Conservation (phyloP, 1,140 invertebrate species). For the Zaprionus kolodkinae region DNA sequence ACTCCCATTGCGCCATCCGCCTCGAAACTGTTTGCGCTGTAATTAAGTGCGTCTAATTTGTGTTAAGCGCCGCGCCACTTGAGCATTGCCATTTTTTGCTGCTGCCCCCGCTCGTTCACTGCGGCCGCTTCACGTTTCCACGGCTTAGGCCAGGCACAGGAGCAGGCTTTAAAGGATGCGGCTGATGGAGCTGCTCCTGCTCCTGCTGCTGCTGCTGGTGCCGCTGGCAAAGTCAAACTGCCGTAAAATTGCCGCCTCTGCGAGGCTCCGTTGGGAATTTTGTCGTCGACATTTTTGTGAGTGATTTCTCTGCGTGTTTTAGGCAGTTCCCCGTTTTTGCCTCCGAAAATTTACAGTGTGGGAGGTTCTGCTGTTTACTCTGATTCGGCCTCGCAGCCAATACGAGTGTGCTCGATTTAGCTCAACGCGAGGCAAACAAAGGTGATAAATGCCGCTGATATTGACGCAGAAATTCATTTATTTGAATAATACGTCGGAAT, state of each 20-base stretch:
- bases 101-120: background rate
- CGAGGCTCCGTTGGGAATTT: conserved; percentile 43
- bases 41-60: conserved; percentile 83
- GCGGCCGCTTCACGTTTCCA: no score
- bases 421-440: background rate
- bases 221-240: conserved; percentile 56
- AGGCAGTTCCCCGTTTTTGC: conserved; percentile 18
- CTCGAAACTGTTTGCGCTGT: conserved; percentile 72
- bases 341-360: background rate
- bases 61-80: conserved; percentile 77
- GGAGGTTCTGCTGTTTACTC: conserved; percentile 13
- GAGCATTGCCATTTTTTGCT: conserved; percentile 53
- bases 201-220: conserved; percentile 10
- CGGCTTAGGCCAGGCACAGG: conserved; percentile 8
- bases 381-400: background rate
- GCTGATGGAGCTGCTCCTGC: background rate
- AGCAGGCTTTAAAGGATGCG: conserved; percentile 66
- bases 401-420: conserved; percentile 7
- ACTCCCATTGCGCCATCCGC: conserved; percentile 9
- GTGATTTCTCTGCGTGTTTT: conserved; percentile 60
- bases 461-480: background rate
- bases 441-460: background rate
- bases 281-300: conserved; percentile 54
- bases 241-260: conserved; percentile 64
- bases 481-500: background rate